These are phyloP conservation scores for Phthorimaea operculella DNA, from an alignment of 1,140 invertebrate species.

Conservation along the genomic window DNA sequence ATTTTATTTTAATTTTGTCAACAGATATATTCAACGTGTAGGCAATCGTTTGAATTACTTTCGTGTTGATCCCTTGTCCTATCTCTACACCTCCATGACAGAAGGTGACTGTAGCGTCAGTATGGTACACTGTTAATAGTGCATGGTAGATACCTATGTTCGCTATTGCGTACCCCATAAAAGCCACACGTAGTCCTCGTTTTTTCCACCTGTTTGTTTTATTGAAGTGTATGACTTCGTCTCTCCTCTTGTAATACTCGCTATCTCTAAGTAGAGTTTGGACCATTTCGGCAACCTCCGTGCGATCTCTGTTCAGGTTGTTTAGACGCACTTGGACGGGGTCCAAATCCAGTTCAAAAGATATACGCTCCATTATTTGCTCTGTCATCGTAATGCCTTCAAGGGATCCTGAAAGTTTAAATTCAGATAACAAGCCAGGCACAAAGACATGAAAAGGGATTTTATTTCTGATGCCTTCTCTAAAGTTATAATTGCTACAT, in stretches of 20 bases:
- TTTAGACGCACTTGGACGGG: slow-evolving; percentile 70
- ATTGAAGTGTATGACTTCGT: slow-evolving; percentile 72
- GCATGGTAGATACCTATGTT: slow-evolving; percentile 68
- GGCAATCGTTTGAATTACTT: slow-evolving; percentile 76
- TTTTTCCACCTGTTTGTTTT: slow-evolving; percentile 80
- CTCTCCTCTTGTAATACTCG: slow-evolving; percentile 68
- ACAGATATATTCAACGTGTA: slow-evolving; percentile 78
- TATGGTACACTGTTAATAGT: slow-evolving; percentile 75
- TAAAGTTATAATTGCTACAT: too few species aligned
- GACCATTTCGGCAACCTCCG: slow-evolving; percentile 32
- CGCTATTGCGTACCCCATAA: slow-evolving; percentile 71
- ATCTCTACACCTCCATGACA: slow-evolving; percentile 83
- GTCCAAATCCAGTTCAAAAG: slow-evolving; percentile 71
- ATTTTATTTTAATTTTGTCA: slow-evolving; percentile 76
- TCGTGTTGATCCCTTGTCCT: slow-evolving; percentile 79
- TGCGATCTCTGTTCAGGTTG: slow-evolving; percentile 61
- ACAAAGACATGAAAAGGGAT: too few species aligned
- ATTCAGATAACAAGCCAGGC: too few species aligned
- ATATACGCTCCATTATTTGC: slow-evolving; percentile 82
- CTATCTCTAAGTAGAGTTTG: slow-evolving; percentile 11
- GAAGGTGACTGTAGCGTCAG: slow-evolving; percentile 81
- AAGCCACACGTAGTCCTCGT: slow-evolving; percentile 72
- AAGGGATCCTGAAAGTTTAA: slow-evolving; percentile 59
- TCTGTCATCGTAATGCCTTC: slow-evolving; percentile 76
- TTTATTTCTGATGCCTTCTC: too few species aligned